Evolutionary conservation across 1,140 invertebrate species (phyloP).

Genomic region (Sitobion miscanthi): DNA sequence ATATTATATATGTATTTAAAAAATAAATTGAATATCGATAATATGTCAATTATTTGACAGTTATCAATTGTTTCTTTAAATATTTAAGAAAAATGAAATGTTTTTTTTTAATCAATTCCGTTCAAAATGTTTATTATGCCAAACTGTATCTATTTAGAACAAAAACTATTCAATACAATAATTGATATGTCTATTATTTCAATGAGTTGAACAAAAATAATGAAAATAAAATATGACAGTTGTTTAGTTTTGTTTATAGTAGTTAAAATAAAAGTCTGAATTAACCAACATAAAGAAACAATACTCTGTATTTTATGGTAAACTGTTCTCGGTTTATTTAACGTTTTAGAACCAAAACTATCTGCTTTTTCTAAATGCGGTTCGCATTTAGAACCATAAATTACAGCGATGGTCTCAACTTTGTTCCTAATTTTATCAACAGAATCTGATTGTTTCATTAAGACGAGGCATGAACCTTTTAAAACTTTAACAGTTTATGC

Average conservation of each 20-base stretch:
- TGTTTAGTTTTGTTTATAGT: not conserved
- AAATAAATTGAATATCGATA: no score
- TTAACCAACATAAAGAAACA: conserved; percentile 1
- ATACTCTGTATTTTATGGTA: not conserved
- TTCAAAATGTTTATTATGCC: not conserved
- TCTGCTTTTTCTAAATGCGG: conserved; percentile 14
- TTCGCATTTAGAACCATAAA: conserved; percentile 26
- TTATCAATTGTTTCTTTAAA: no score
- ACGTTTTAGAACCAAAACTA: not conserved
- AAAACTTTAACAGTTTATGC: conserved; percentile 28
- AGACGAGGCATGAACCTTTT: conserved; percentile 17
- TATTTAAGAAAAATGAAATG: not conserved
- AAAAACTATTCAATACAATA: not conserved
- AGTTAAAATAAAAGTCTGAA: not conserved
- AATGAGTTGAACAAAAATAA: not conserved
- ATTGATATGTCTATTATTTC: not conserved
- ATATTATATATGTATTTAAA: no score
- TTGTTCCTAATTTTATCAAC: conserved; percentile 38
- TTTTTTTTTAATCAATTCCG: not conserved
- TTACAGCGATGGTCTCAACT: conserved; percentile 16
- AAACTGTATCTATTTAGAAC: not conserved
- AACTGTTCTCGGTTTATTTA: not conserved
- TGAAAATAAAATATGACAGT: conserved; percentile 20
- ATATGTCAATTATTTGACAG: not conserved
- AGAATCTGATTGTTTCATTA: conserved; percentile 41